Conservation (phyloP, 2,888 invertebrate genomes). For the Saturnia pavonia region DNA sequence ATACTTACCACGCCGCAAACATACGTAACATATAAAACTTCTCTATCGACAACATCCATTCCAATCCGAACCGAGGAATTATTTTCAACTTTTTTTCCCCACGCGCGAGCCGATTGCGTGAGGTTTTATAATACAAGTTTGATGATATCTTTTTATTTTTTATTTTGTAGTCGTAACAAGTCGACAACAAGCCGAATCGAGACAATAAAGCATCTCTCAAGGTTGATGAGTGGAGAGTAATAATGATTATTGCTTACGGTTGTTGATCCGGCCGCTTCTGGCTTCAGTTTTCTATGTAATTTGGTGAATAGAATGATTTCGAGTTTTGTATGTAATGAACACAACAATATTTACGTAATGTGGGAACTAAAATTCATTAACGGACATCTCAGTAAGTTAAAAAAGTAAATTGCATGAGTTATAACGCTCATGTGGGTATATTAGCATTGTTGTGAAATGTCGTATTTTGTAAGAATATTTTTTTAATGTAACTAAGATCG, state of each 20-base stretch:
- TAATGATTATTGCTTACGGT: constrained; percentile 78
- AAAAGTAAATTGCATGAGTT: constrained; percentile 7
- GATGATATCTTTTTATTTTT: constrained; percentile 70
- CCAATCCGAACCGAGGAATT: constrained; percentile 45
- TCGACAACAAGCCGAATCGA: constrained; percentile 76
- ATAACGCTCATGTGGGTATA: neutral
- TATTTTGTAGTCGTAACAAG: constrained; percentile 68
- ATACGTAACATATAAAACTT: constrained; percentile 27
- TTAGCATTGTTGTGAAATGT: neutral
- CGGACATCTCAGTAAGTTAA: neutral
- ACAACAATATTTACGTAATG: constrained; percentile 20
- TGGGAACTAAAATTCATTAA: constrained; percentile 24
- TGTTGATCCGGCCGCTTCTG: constrained; percentile 67
- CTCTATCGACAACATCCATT: constrained; percentile 33
- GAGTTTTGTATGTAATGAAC: constrained; percentile 9
- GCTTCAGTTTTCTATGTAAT: constrained; percentile 50
- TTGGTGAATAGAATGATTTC: constrained; percentile 35
- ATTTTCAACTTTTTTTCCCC: constrained; percentile 54
- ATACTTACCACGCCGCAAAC: constrained; percentile 21
- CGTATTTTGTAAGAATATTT: neutral
- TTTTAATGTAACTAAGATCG: too few species aligned
- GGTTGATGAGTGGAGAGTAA: constrained; percentile 73
- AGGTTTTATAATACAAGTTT: constrained; percentile 70
- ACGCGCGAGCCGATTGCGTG: constrained; percentile 57
- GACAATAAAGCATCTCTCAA: constrained; percentile 77